Evolutionary conservation across 2,113 vertebrate genomes (phyloP).

Genomic region (Emberiza fucata): DNA sequence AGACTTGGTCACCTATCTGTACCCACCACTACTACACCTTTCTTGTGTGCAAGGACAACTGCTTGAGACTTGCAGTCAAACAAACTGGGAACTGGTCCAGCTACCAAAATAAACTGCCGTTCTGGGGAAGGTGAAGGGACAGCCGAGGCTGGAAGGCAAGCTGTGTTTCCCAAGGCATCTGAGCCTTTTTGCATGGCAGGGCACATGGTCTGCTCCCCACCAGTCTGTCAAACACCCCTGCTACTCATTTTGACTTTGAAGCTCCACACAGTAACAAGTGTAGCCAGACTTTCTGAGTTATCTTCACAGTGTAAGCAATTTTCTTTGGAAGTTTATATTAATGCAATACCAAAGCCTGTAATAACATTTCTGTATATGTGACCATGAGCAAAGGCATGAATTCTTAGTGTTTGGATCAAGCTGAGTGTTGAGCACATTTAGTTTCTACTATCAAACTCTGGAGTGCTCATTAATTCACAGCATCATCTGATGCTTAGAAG

Average conservation of each 20-base stretch:
- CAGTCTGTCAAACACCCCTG: background rate
- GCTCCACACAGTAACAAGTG: background rate
- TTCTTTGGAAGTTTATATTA: background rate
- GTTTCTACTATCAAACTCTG: background rate
- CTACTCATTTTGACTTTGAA: background rate
- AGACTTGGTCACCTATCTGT: rapidly evolving
- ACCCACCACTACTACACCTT: no score
- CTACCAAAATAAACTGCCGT: background rate
- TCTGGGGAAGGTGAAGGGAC: background rate
- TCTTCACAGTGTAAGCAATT: background rate
- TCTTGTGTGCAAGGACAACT: rapidly evolving
- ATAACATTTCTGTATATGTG: background rate
- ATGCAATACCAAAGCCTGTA: background rate
- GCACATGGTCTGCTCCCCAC: background rate
- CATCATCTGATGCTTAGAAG: background rate
- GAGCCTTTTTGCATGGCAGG: background rate
- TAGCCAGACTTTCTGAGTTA: background rate
- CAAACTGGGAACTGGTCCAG: background rate
- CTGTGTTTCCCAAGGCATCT: background rate
- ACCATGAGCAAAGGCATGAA: background rate
- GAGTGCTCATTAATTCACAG: background rate
- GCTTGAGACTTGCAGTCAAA: background rate
- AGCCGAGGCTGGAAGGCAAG: background rate
- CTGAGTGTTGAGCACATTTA: background rate
- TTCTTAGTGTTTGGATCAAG: background rate